Evolutionary conservation across 2,797 vertebrate species (phyloP), one percentile per base, ranked within the genome.

Genomic region (Mastacembelus armatus): DNA sequence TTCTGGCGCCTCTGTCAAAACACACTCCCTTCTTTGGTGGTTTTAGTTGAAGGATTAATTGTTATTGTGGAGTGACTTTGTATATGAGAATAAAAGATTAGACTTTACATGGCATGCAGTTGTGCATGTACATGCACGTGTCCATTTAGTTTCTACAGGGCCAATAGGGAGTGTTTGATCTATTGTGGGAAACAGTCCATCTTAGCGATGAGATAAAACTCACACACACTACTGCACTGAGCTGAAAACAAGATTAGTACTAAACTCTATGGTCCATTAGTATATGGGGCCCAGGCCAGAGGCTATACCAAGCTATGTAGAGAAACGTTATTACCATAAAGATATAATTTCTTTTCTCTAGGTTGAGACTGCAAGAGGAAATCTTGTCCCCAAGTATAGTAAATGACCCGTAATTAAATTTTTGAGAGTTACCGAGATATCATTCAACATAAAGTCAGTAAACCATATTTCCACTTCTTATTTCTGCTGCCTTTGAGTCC

Each of bases 1-100:
- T 40, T 29, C 40, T 48, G 55, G 42, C 4, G 42, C 66, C 57
- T 55, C 55, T 71, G 71, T 22, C 62, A 84, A 83, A 89, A 87
- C 74, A 83, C 74, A 79, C 89, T 87, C 88, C 89, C 83, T 12
- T 54, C 40, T 70, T 38, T 18, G 27, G n/a, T 71, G 76, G 80
- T 82, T 80, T 42, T 60, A 81, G 29, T 38, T 69, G 71, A 74
- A 40, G 30, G 75, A 82, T 69, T 80, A 4, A 75, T 61, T 73
- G 68, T 77, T 74, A 67, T 68, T 80, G 40, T 76, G 59, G 71
- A 69, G 62, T 57, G 30, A 50, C 39, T 60, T 57, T 69, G 21
- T 56, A 0, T 60, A 15, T 58, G 56, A 52, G 73, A 60, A 79
- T 38, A 30, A 56, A 67, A 43, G 35, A 35, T 56, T 65, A 4